phyloP scores from a whole-genome alignment of 2,888 invertebrate genomes.

The Homarus gammarus region DNA sequence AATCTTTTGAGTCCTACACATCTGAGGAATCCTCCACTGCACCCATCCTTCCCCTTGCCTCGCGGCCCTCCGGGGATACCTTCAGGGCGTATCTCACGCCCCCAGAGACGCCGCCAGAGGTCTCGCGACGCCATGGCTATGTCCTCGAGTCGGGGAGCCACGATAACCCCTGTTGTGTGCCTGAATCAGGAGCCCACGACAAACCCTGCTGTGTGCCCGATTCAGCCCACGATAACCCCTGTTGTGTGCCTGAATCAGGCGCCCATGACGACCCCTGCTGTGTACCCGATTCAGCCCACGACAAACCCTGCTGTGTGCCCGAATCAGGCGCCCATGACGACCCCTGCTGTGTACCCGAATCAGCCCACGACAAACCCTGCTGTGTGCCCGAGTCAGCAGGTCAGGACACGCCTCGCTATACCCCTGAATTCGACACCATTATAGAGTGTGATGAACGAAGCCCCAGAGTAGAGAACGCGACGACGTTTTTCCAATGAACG shows the following conservation, averaged over 20 bases:
- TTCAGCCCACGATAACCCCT: too few relatives aligned
- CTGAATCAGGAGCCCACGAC: too few relatives aligned
- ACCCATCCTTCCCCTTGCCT: not conserved
- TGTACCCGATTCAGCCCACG: too few relatives aligned
- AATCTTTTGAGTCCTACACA: constrained; percentile 1
- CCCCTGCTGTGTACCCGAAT: too few relatives aligned
- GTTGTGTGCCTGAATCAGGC: too few relatives aligned
- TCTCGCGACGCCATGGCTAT: not conserved
- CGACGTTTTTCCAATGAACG: not conserved
- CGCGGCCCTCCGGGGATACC: not conserved
- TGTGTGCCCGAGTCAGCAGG: not conserved
- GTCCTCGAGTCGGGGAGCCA: too few relatives aligned
- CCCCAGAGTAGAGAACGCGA: not conserved
- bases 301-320: too few relatives aligned
- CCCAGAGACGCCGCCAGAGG: not conserved
- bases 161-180: too few relatives aligned
- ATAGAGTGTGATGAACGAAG: not conserved
- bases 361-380: too few relatives aligned
- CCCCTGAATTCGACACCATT: constrained; percentile 6
- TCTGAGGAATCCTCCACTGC: constrained; percentile 11
- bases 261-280: too few relatives aligned
- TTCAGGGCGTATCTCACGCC: not conserved
- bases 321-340: too few relatives aligned
- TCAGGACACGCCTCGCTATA: not conserved
- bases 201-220: too few relatives aligned